These are phyloP conservation scores for Erebia aethiops DNA, from an alignment of 2,888 invertebrate species.

Conservation along the genomic window DNA sequence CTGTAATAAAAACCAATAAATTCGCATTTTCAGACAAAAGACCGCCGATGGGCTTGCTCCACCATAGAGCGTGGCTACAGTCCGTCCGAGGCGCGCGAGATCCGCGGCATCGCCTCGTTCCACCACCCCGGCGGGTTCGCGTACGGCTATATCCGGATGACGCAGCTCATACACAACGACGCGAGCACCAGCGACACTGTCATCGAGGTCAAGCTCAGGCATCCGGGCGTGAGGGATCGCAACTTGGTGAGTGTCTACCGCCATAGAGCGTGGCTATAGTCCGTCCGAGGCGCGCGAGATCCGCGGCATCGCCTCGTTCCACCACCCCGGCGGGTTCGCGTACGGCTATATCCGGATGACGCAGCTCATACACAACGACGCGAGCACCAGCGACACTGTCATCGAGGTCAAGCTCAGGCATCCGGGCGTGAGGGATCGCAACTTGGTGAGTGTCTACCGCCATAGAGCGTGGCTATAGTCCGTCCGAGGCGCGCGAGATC, in stretches of 20 bases:
- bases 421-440: slow-evolving; percentile 92
- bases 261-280: slow-evolving; percentile 93
- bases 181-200: slow-evolving; percentile 94
- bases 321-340: slow-evolving; percentile 93
- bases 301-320: slow-evolving; percentile 94
- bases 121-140: slow-evolving; percentile 94
- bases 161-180: slow-evolving; percentile 93
- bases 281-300: slow-evolving; percentile 93
- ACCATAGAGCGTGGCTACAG: slow-evolving; percentile 93
- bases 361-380: slow-evolving; percentile 93
- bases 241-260: slow-evolving; percentile 86
- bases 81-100: slow-evolving; percentile 92
- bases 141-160: slow-evolving; percentile 93
- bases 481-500: slow-evolving; percentile 92
- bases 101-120: slow-evolving; percentile 94
- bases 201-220: slow-evolving; percentile 93
- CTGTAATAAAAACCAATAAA: neutral
- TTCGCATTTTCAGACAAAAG: slow-evolving; percentile 60
- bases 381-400: slow-evolving; percentile 93
- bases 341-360: slow-evolving; percentile 94
- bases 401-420: slow-evolving; percentile 95
- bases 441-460: slow-evolving; percentile 85
- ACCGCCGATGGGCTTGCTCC: slow-evolving; percentile 92
- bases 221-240: slow-evolving; percentile 92
- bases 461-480: slow-evolving; percentile 93